Evolutionary conservation across 2,113 vertebrate species (phyloP).

Genomic region (Syngnathus scovelli): DNA sequence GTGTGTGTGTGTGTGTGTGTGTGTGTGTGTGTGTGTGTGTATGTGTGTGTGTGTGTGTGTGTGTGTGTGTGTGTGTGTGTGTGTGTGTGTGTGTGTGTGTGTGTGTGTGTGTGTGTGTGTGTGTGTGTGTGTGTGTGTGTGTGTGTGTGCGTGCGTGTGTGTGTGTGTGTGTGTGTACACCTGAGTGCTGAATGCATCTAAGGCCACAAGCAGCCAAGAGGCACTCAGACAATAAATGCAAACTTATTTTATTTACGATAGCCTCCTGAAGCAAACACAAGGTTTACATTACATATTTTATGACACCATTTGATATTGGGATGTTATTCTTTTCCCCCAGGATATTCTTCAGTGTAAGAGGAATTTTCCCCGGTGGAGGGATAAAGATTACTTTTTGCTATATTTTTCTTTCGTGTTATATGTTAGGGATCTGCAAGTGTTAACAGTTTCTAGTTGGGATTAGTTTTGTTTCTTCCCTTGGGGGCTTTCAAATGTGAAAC

Average conservation of each 20-base stretch:
- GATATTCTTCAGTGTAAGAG: slow-evolving; percentile 2
- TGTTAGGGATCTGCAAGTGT: slow-evolving; percentile 11
- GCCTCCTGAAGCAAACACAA: slow-evolving; percentile 39
- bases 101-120: no score
- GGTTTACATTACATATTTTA: slow-evolving; percentile 32
- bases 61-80: no score
- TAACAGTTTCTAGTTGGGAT: slow-evolving; percentile 8
- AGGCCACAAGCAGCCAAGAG: slow-evolving; percentile 16
- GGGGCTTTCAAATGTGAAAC: slow-evolving; percentile 8
- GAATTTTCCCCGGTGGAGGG: slow-evolving; percentile 2
- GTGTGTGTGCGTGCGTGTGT: no score
- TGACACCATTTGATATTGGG: slow-evolving; percentile 37
- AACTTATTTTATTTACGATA: slow-evolving; percentile 47
- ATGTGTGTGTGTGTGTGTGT: no score
- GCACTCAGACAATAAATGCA: slow-evolving; percentile 42
- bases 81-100: no score
- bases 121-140: no score
- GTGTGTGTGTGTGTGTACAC: no score
- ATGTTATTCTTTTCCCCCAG: slow-evolving; percentile 14
- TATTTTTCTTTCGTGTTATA: slow-evolving; percentile 4
- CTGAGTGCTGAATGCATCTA: no score
- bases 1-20: no score
- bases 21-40: no score
- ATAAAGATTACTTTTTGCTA: not conserved
- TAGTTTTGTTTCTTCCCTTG: not conserved